phyloP scores from a whole-genome alignment of 2,888 invertebrate genomes.

The Oligia strigilis region DNA sequence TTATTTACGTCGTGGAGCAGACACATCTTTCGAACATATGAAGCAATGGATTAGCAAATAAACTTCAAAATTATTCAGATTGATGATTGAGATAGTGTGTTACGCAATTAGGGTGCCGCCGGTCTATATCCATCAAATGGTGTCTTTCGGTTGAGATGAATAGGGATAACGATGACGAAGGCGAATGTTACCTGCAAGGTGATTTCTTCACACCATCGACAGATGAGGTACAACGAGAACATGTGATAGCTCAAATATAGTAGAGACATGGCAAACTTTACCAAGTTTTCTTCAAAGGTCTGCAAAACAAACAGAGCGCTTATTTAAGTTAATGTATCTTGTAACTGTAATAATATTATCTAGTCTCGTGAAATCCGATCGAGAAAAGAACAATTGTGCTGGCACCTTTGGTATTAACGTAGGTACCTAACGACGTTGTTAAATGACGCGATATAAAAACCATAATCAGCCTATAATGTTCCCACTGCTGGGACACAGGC shows the following conservation, averaged over 20 bases:
- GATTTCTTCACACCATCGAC: slow-evolving; percentile 86
- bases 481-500: neutral
- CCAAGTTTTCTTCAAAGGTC: slow-evolving; percentile 75
- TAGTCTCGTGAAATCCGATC: neutral
- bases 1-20: neutral
- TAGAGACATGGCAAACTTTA: slow-evolving; percentile 81
- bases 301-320: slow-evolving; percentile 65
- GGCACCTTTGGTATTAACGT: neutral
- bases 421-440: neutral
- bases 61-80: neutral
- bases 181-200: slow-evolving; percentile 77
- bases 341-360: no score
- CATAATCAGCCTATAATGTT: no score
- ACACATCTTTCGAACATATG: no score
- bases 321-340: neutral
- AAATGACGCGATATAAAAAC: neutral
- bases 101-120: no score
- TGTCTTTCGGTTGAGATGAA: neutral
- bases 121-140: neutral
- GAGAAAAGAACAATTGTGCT: neutral
- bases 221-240: slow-evolving; percentile 81
- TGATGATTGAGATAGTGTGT: neutral
- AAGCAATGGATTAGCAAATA: neutral
- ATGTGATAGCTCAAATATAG: slow-evolving; percentile 83
- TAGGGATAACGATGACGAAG: neutral